Conservation (phyloP, 2,797 vertebrate genomes). For the Tachyglossus aculeatus region DNA sequence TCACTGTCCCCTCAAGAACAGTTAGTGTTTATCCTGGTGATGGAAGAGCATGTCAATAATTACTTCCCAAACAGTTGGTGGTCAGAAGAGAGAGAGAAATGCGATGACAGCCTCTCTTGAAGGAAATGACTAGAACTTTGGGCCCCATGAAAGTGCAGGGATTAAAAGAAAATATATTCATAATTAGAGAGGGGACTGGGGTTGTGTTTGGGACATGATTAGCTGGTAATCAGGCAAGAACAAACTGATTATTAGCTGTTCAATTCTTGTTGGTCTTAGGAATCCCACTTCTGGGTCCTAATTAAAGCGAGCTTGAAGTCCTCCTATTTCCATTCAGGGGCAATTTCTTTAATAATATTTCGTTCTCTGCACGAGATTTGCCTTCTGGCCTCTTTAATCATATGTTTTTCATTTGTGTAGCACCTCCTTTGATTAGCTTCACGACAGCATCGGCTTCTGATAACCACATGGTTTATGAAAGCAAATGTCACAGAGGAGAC, state of each 20-base stretch:
- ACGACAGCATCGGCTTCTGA: slow-evolving; percentile 80
- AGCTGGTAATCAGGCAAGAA: slow-evolving; percentile 91
- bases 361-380: slow-evolving; percentile 75
- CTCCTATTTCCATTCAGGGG: slow-evolving; percentile 80
- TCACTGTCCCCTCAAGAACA: slow-evolving; percentile 21
- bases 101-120: too few relatives aligned
- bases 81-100: slow-evolving; percentile 77
- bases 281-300: slow-evolving; percentile 82
- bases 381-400: slow-evolving; percentile 79
- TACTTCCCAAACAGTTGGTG: slow-evolving; percentile 74
- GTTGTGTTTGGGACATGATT: slow-evolving; percentile 87
- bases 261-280: slow-evolving; percentile 82
- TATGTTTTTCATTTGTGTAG: slow-evolving; percentile 81
- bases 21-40: slow-evolving; percentile 55
- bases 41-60: slow-evolving; percentile 81
- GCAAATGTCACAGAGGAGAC: slow-evolving; percentile 77
- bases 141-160: slow-evolving; percentile 61
- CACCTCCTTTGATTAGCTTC: slow-evolving; percentile 86
- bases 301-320: slow-evolving; percentile 82
- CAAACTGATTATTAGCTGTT: slow-evolving; percentile 93
- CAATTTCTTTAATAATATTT: slow-evolving; percentile 77
- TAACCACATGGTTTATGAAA: slow-evolving; percentile 77
- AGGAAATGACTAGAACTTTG: slow-evolving; percentile 74
- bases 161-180: slow-evolving; percentile 76
- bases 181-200: slow-evolving; percentile 72